These are phyloP conservation scores for Mirza zaza DNA, from an alignment of 2,113 vertebrate species.

Conservation along the genomic window DNA sequence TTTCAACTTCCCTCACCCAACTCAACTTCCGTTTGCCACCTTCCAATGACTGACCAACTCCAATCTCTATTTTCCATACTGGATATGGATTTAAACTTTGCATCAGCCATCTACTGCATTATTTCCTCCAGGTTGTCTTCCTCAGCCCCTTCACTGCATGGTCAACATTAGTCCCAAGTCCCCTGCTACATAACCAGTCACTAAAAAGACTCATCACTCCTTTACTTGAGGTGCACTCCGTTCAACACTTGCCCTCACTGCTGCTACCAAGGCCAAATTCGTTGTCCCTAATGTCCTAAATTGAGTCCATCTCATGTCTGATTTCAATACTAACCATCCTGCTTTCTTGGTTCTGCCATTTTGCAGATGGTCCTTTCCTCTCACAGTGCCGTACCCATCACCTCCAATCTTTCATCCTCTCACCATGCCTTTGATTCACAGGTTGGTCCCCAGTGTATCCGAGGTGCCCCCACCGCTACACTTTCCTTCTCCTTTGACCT, in stretches of 20 bases:
- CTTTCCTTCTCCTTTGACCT: neutral
- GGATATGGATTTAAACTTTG: too few relatives aligned
- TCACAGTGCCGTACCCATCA: neutral
- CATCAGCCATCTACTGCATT: neutral
- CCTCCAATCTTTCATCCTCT: neutral
- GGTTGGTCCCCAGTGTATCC: neutral
- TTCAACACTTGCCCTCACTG: neutral
- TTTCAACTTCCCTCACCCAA: too few relatives aligned
- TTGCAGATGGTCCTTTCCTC: neutral
- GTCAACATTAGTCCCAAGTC: neutral
- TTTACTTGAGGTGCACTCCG: neutral
- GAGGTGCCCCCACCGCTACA: neutral
- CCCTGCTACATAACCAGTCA: neutral
- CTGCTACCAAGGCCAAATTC: neutral
- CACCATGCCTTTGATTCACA: neutral
- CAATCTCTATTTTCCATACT: too few relatives aligned
- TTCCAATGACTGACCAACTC: too few relatives aligned
- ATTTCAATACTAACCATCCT: neutral
- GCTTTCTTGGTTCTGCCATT: neutral
- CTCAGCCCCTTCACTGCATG: neutral
- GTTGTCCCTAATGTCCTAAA: rapidly evolving
- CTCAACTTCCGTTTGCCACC: too few relatives aligned
- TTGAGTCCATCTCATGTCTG: neutral
- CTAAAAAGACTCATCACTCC: rapidly evolving
- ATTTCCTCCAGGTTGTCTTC: neutral